Conservation (phyloP, 1,140 invertebrate species). For the Polypedilum pembai region DNA sequence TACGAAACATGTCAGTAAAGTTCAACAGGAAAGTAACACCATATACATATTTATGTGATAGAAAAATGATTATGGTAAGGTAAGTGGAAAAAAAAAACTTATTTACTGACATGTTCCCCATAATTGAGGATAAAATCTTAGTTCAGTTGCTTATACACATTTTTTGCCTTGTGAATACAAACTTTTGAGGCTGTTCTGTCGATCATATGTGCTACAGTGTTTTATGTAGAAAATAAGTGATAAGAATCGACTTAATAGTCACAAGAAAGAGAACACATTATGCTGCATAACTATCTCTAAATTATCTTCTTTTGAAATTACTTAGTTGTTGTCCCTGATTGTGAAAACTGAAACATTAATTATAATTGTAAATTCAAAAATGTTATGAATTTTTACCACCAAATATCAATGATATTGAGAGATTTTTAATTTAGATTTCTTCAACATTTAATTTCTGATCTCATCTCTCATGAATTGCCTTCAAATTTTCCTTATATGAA, state of each 20-base stretch:
- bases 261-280: neutral
- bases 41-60: neutral
- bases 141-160: slow-evolving; percentile 20
- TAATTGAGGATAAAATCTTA: neutral
- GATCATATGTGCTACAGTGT: neutral
- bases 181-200: slow-evolving; percentile 10
- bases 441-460: slow-evolving; percentile 1
- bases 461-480: neutral
- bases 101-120: slow-evolving; percentile 23
- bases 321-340: neutral
- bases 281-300: slow-evolving; percentile 4
- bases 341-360: neutral
- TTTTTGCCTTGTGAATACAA: slow-evolving; percentile 22
- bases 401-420: neutral
- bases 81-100: neutral
- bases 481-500: neutral
- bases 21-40: neutral
- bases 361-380: neutral
- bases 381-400: neutral
- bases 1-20: slow-evolving; percentile 22
- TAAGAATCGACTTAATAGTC: neutral
- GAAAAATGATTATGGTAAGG: neutral
- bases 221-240: neutral
- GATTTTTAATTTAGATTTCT: neutral
- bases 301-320: neutral